Conservation (phyloP, 2,888 invertebrate genomes). For the Ecdyonurus torrentis region DNA sequence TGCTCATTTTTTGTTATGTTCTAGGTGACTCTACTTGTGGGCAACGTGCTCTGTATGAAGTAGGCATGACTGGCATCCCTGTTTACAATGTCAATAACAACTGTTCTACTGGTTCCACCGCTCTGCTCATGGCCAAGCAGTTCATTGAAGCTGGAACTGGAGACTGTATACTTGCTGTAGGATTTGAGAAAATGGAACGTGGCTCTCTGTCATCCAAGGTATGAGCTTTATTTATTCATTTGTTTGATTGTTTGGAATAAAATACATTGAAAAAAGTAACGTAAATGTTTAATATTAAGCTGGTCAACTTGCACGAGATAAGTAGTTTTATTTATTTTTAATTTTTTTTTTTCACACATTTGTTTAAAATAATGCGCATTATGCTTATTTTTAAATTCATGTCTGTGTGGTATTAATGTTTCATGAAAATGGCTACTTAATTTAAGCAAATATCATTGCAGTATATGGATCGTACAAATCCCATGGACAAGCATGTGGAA, state of each 20-base stretch:
- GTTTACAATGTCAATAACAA: slow-evolving; percentile 98
- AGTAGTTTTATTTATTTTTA: neutral
- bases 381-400: too few species aligned
- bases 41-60: slow-evolving; percentile 83
- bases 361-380: too few species aligned
- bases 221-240: slow-evolving; percentile 21
- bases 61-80: slow-evolving; percentile 93
- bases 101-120: slow-evolving; percentile 92
- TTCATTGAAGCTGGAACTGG: slow-evolving; percentile 74
- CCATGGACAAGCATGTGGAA: slow-evolving; percentile 74
- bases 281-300: too few species aligned
- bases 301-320: neutral
- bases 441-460: too few species aligned
- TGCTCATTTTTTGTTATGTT: too few species aligned
- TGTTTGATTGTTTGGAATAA: too few species aligned
- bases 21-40: slow-evolving; percentile 85
- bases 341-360: too few species aligned
- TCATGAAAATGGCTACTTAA: too few species aligned
- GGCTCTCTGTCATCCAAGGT: slow-evolving; percentile 70
- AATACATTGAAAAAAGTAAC: too few species aligned
- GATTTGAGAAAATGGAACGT: slow-evolving; percentile 96
- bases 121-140: slow-evolving; percentile 78
- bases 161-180: slow-evolving; percentile 80
- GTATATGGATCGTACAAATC: slow-evolving; percentile 70
- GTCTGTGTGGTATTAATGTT: too few species aligned